phyloP scores from a whole-genome alignment of 2,888 invertebrate species.

The Chorisops tibialis region DNA sequence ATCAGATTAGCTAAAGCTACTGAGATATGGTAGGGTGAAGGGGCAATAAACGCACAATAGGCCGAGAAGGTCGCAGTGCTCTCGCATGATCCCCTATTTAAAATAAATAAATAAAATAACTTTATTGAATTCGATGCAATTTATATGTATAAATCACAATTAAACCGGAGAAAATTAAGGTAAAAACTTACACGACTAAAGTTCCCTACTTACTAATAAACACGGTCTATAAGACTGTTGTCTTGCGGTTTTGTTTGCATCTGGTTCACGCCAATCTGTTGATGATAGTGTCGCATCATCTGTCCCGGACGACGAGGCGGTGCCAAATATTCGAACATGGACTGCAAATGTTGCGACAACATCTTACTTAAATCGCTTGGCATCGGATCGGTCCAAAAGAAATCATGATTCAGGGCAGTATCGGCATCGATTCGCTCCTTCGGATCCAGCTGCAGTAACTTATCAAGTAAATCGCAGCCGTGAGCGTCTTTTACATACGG shows the following conservation, averaged over 20 bases:
- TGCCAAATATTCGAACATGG: constrained; percentile 93
- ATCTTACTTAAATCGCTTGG: constrained; percentile 87
- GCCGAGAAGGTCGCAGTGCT: no score
- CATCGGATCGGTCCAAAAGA: constrained; percentile 98
- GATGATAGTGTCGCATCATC: constrained; percentile 67
- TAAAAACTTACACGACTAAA: no score
- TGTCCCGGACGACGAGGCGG: constrained; percentile 69
- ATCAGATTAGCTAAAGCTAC: no score
- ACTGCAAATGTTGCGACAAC: constrained; percentile 84
- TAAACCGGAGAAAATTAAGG: no score
- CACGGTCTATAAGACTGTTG: constrained; percentile 80
- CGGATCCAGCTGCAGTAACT: constrained; percentile 87
- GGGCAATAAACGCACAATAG: no score
- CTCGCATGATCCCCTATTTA: no score
- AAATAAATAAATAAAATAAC: no score
- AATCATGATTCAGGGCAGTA: constrained; percentile 92
- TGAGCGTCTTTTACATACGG: constrained; percentile 88
- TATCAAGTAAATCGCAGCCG: constrained; percentile 91
- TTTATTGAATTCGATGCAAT: no score
- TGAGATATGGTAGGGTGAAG: no score
- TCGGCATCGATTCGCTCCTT: constrained; percentile 84
- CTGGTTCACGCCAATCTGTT: constrained; percentile 53
- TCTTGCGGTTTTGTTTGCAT: constrained; percentile 63
- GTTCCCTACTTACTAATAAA: constrained; percentile 59
- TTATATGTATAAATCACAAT: no score